Conservation (phyloP, 30 jellyfish, hydroid and myxozoan genomes). For the Hydra vulgaris region DNA sequence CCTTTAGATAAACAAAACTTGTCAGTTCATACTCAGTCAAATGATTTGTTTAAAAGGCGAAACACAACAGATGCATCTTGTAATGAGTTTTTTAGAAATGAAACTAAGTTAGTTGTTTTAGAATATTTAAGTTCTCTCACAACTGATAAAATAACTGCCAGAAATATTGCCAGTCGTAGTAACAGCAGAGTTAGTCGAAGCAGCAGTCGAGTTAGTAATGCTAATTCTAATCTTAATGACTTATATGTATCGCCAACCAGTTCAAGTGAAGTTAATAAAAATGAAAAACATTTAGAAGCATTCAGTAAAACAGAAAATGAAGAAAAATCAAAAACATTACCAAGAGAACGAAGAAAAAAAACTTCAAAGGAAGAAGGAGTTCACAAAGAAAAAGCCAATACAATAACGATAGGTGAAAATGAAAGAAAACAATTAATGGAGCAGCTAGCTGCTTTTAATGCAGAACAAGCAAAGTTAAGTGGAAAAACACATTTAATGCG, state of each 20-base stretch:
- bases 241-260: no score
- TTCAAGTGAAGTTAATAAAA: no score
- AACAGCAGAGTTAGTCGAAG: conserved; percentile 25
- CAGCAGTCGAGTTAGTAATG: conserved; percentile 25
- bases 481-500: conserved; percentile 17
- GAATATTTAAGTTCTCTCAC: conserved; percentile 76
- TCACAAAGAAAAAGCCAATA: conserved; percentile 12
- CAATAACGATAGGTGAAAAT: conserved; percentile 30
- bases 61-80: conserved; percentile 14
- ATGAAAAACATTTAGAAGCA: no score
- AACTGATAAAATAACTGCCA: conserved; percentile 47
- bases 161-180: conserved; percentile 32
- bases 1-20: background rate
- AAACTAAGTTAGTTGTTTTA: conserved; percentile 62
- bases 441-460: conserved; percentile 6
- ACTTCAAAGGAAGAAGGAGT: background rate
- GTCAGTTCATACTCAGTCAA: background rate
- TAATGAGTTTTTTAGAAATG: conserved; percentile 58
- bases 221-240: no score
- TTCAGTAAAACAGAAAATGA: no score
- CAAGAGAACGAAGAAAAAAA: background rate
- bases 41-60: background rate
- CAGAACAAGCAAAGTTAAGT: conserved; percentile 1
- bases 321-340: background rate
- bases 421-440: conserved; percentile 9